Conservation (phyloP, 2,797 vertebrate genomes). For the Ceryle rudis region DNA sequence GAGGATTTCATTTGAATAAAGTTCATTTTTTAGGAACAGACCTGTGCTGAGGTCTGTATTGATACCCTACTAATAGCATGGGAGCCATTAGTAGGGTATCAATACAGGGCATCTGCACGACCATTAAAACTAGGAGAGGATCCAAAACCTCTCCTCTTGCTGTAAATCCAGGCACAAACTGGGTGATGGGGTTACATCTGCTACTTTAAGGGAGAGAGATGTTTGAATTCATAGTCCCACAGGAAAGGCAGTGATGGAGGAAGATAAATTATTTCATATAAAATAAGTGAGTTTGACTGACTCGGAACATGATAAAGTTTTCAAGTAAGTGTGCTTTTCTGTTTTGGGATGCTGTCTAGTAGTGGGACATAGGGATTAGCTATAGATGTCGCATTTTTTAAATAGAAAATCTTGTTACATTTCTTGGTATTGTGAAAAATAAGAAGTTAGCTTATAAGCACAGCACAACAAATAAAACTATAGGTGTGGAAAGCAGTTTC, state of each 20-base stretch:
- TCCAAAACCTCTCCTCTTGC: neutral
- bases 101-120: neutral
- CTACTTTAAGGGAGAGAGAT: neutral
- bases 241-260: neutral
- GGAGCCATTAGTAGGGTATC: neutral
- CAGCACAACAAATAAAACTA: neutral
- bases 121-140: neutral
- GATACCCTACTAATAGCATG: no score
- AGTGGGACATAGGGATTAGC: neutral
- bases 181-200: neutral
- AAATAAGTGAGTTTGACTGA: neutral
- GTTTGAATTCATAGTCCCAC: neutral
- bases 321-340: neutral
- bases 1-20: neutral
- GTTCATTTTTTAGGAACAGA: neutral
- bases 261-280: neutral
- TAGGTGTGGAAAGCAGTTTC: neutral
- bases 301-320: neutral
- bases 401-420: neutral
- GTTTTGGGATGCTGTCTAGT: neutral
- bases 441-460: constrained; percentile 8
- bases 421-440: neutral
- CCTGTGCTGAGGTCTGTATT: neutral
- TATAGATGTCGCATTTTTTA: neutral
- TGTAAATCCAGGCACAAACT: neutral